Evolutionary conservation across 2,113 vertebrate species (phyloP).

Genomic region (Rhinolophus sinicus): DNA sequence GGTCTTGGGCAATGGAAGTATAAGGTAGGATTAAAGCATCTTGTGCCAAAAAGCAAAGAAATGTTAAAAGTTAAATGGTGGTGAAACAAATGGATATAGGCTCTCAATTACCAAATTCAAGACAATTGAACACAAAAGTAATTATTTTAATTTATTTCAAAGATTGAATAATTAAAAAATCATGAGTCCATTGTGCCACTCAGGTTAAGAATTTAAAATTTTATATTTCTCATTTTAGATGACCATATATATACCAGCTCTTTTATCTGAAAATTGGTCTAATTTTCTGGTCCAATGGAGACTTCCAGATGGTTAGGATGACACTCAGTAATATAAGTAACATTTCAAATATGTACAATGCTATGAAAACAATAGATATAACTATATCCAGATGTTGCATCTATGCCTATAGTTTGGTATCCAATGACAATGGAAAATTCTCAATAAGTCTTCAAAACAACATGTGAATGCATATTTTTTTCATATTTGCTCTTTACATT

Average conservation of each 20-base stretch:
- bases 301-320: conserved; percentile 90
- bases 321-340: conserved; percentile 88
- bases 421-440: conserved; percentile 91
- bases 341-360: conserved; percentile 88
- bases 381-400: conserved; percentile 86
- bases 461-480: not conserved
- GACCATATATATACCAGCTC: conserved; percentile 85
- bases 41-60: not conserved
- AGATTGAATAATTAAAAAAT: not conserved
- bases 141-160: not conserved
- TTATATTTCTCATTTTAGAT: not conserved
- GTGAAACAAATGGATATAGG: not conserved
- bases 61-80: not conserved
- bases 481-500: conserved; percentile 80
- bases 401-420: conserved; percentile 90
- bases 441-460: conserved; percentile 85
- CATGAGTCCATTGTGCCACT: not conserved
- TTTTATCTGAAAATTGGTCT: conserved; percentile 86
- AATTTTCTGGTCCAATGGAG: conserved; percentile 62
- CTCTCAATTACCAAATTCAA: not conserved
- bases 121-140: not conserved
- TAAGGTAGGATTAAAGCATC: not conserved
- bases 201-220: not conserved
- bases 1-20: not conserved
- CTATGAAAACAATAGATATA: conserved; percentile 92